Evolutionary conservation across 2,888 invertebrate species (phyloP), one percentile per base, ranked within the genome.

Genomic region (Chaetoderma sp.): DNA sequence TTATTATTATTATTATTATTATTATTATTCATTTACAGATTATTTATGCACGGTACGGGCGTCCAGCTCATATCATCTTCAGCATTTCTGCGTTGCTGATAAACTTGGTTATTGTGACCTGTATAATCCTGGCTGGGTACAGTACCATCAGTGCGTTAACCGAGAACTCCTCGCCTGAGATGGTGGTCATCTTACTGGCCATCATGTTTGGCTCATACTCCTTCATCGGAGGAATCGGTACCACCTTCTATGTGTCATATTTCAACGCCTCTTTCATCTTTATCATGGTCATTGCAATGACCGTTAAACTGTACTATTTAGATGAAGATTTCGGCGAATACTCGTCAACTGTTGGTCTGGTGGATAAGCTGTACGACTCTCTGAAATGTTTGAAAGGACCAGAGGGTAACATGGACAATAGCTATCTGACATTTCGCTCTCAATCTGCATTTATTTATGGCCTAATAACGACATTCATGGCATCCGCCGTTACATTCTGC

Each of bases 181-280:
- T 81, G 60, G 78, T 77, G 28, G 74, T 80, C 4, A 63, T 83
- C 36, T 71, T 82, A 28, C 72, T 83, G 61, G 82, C 80, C 0
- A 74, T 77, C 3, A 58, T 82, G 39, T 80, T 80, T 65, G 80
- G 80, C 0, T 75, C 73, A 27, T 82, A 81, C 61, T 77, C 80
- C 1, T 76, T 80, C 39, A 73, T 82, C 45, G 81, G 81, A 16
- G 81, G 81, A 4, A 68, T 81, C 0, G 80, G 83, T 0, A 80
- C 83, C 8, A 81, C 83, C 0, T 83, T 83, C 59, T 83, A 83
- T 60, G 83, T 83, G 25, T 81, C 81, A 5, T 83, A 83, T 67
- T 81, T 81, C 73, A 82, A 82, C 68, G 71, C 77, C 5, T 69
- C 73, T n/a, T 63, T 81, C 18, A 78, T 80, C 21, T 81, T 78